Conservation (phyloP, 2,888 invertebrate genomes). For the Eilema griseolum region DNA sequence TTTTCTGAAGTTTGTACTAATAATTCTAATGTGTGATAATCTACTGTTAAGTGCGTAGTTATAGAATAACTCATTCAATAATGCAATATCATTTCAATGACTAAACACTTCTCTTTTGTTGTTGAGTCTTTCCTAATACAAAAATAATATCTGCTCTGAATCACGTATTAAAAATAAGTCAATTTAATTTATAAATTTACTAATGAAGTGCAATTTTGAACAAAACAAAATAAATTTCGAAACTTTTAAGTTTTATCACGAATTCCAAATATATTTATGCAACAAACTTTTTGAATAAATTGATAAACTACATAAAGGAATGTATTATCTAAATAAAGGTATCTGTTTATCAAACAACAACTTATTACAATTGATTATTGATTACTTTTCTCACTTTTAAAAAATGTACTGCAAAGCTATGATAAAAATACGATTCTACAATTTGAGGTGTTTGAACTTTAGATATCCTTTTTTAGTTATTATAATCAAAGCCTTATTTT, state of each 20-base stretch:
- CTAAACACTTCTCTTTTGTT: too few relatives aligned
- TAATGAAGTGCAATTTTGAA: not conserved
- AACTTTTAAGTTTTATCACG: not conserved
- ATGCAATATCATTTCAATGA: too few relatives aligned
- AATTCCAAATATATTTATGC: conserved; percentile 22
- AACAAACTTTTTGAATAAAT: conserved; percentile 35
- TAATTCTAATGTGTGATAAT: too few relatives aligned
- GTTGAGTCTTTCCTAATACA: too few relatives aligned
- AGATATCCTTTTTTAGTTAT: too few relatives aligned
- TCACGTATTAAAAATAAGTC: not conserved
- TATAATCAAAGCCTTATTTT: too few relatives aligned
- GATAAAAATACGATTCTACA: not conserved
- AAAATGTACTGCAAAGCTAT: not conserved
- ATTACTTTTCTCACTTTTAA: not conserved
- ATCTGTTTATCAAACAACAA: conserved; percentile 10
- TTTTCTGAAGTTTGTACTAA: not conserved
- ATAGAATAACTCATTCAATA: too few relatives aligned
- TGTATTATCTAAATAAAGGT: conserved; percentile 29
- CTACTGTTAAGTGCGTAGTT: too few relatives aligned
- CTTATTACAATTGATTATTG: conserved; percentile 20
- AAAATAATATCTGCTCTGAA: too few relatives aligned
- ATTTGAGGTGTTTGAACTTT: not conserved
- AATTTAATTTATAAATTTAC: not conserved
- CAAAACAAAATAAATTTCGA: not conserved
- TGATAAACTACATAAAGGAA: conserved; percentile 36